Conservation (phyloP, 2,797 vertebrate genomes). For the Neopelma chrysocephalum region DNA sequence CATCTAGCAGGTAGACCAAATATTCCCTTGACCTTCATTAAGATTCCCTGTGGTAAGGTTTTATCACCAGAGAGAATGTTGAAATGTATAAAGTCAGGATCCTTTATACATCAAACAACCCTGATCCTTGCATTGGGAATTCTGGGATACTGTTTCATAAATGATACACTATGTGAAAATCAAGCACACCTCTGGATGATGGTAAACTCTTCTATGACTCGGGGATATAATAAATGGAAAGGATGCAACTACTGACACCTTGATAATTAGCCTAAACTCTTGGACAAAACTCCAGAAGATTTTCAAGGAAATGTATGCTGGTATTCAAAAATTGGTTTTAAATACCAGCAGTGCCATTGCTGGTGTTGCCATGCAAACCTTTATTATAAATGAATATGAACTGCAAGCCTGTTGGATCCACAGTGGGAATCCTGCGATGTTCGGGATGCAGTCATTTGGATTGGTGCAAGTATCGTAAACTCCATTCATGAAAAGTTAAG, state of each 20-base stretch:
- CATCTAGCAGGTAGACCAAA: not conserved
- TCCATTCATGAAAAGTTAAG: not conserved
- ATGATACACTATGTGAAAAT: not conserved
- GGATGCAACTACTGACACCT: not conserved
- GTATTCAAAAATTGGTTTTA: not conserved
- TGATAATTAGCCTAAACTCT: not conserved
- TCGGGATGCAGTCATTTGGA: not conserved
- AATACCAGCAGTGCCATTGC: not conserved
- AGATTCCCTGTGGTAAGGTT: not conserved
- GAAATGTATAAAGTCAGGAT: not conserved
- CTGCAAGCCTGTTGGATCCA: not conserved
- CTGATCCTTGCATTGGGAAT: not conserved
- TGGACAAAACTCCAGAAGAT: not conserved
- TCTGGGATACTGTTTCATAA: not conserved
- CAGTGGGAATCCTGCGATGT: not conserved
- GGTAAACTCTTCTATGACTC: not conserved
- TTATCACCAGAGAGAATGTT: not conserved
- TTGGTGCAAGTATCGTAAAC: not conserved
- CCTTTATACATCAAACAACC: not conserved
- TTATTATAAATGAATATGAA: not conserved
- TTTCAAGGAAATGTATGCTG: not conserved
- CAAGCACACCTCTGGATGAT: not conserved
- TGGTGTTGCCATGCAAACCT: not conserved
- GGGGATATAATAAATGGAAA: not conserved
- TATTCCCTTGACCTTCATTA: not conserved